These are phyloP conservation scores for Ciconia stormi DNA, from an alignment of 2,113 vertebrate genomes.

Conservation along the genomic window DNA sequence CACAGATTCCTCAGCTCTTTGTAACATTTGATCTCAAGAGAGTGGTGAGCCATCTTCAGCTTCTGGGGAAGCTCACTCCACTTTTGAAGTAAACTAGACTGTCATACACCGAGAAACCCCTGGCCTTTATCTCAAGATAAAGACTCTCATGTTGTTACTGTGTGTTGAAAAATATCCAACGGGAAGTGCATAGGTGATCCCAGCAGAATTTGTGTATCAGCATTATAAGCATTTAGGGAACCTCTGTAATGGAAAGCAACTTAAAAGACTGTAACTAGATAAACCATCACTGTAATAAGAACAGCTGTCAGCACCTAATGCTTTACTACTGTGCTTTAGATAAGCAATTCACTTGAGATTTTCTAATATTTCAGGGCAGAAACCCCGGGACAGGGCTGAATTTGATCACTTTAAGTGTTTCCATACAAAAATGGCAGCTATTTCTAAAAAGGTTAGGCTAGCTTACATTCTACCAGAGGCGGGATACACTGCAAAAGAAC, in stretches of 20 bases:
- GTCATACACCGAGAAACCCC: neutral
- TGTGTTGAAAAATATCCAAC: neutral
- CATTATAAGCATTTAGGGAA: neutral
- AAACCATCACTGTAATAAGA: neutral
- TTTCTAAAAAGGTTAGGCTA: neutral
- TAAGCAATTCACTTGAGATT: neutral
- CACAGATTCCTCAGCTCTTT: neutral
- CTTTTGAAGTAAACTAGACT: neutral
- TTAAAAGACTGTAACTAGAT: neutral
- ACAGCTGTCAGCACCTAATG: neutral
- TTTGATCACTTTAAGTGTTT: neutral
- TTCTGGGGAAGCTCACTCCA: neutral
- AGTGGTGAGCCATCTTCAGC: neutral
- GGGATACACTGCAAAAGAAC: neutral
- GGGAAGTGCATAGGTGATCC: neutral
- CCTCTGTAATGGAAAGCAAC: neutral
- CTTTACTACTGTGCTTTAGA: neutral
- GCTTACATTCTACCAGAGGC: neutral
- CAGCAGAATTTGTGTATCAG: neutral
- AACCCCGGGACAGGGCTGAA: neutral
- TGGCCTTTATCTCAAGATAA: neutral
- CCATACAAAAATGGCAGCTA: neutral
- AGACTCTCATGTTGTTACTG: neutral
- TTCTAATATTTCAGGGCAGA: neutral
- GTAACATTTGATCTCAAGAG: neutral